Evolutionary conservation across 2,113 vertebrate genomes (phyloP).

Genomic region (Todiramphus chloris): DNA sequence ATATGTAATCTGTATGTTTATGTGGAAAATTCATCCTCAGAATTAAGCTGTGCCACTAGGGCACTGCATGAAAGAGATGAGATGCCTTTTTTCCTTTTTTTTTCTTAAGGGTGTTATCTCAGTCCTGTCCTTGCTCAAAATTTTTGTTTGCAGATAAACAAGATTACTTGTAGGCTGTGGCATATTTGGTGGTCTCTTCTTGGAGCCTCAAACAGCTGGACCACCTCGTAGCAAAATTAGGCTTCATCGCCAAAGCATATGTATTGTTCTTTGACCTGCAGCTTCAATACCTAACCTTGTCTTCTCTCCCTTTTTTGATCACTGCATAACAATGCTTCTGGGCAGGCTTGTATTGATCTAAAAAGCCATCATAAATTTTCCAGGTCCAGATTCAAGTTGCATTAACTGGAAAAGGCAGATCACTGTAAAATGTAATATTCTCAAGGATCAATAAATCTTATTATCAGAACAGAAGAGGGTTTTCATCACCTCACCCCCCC

Average conservation of each 20-base stretch:
- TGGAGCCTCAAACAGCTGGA: neutral
- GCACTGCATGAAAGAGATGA: neutral
- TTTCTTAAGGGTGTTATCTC: neutral
- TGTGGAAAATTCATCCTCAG: neutral
- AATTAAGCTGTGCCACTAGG: neutral
- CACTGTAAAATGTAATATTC: neutral
- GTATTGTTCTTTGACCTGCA: neutral
- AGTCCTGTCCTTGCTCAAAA: neutral
- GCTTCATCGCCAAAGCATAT: neutral
- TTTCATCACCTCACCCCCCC: neutral
- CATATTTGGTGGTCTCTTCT: neutral
- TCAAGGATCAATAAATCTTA: conserved; percentile 54
- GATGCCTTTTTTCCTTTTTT: neutral
- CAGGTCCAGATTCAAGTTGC: conserved; percentile 49
- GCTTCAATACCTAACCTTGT: neutral
- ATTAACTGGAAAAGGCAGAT: conserved; percentile 38
- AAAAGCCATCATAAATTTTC: conserved; percentile 48
- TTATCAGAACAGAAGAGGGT: neutral
- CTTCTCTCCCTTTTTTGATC: neutral
- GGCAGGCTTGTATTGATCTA: conserved; percentile 37
- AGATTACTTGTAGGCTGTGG: neutral
- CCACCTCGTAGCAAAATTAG: neutral
- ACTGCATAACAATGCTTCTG: neutral
- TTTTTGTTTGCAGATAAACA: neutral
- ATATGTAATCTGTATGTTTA: neutral